Conservation (phyloP, 2,113 vertebrate genomes). For the Catagonus wagneri region DNA sequence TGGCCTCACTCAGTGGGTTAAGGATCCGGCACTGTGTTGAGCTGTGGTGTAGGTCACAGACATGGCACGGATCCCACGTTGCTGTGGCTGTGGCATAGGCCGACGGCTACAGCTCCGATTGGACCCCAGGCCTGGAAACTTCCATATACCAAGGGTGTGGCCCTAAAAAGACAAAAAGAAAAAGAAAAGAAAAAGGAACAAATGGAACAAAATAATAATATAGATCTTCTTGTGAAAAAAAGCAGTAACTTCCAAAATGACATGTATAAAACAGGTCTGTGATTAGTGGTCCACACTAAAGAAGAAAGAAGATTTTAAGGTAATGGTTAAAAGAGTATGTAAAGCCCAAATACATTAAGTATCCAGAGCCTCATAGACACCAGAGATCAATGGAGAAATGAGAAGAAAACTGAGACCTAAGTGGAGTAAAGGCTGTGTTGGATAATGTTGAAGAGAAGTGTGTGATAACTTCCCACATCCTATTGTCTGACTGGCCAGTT, state of each 20-base stretch:
- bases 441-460: neutral
- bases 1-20: too few species aligned
- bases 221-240: neutral
- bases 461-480: neutral
- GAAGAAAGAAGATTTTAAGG: neutral
- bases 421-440: neutral
- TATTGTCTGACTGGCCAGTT: neutral
- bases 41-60: too few species aligned
- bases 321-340: neutral
- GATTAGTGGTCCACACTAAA: neutral
- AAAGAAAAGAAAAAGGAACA: neutral
- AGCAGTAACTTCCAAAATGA: conserved; percentile 19
- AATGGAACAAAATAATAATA: neutral
- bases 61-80: too few species aligned
- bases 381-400: neutral
- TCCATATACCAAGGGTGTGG: too few species aligned
- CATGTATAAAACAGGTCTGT: neutral
- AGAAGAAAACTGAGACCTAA: neutral
- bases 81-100: too few species aligned
- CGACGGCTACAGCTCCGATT: too few species aligned
- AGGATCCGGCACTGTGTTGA: too few species aligned
- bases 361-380: neutral
- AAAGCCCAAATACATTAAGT: neutral
- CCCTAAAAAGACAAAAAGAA: neutral
- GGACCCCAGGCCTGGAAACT: too few species aligned